These are phyloP conservation scores for Agrotis puta DNA, from an alignment of 2,888 invertebrate species.

Conservation along the genomic window DNA sequence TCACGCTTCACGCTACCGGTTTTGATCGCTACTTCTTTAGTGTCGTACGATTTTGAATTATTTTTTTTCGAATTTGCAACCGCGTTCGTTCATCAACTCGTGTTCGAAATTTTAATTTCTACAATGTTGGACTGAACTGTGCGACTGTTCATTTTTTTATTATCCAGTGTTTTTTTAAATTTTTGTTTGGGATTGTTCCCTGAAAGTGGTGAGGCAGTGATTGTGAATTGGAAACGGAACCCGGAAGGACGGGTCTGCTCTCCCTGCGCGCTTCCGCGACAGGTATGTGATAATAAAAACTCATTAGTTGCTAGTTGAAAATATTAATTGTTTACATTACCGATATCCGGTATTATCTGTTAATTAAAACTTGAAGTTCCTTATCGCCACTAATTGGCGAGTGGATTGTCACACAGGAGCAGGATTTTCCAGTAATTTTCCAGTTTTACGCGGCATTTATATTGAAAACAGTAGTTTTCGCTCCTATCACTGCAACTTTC, in stretches of 20 bases:
- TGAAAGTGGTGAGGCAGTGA: conserved; percentile 71
- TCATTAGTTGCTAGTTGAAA: conserved; percentile 49
- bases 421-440: conserved; percentile 41
- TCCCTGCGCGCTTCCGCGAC: conserved; percentile 79
- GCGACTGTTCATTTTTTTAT: conserved; percentile 59
- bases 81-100: conserved; percentile 54
- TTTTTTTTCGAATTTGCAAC: conserved; percentile 40
- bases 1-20: conserved; percentile 67
- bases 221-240: conserved; percentile 80
- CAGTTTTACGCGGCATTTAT: conserved; percentile 31
- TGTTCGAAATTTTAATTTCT: conserved; percentile 49
- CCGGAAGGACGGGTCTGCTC: conserved; percentile 82
- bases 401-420: conserved; percentile 27
- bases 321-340: conserved; percentile 47
- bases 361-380: conserved; percentile 32
- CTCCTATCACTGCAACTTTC: conserved; percentile 44
- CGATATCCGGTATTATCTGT: conserved; percentile 24
- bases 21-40: conserved; percentile 59
- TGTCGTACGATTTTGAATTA: conserved; percentile 57
- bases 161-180: conserved; percentile 52
- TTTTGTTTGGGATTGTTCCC: conserved; percentile 49
- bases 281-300: conserved; percentile 75
- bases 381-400: conserved; percentile 27
- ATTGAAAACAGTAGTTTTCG: conserved; percentile 36
- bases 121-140: conserved; percentile 59